These are phyloP conservation scores for Coregonus ussuriensis DNA, from an alignment of 2,797 vertebrate genomes.

Conservation along the genomic window DNA sequence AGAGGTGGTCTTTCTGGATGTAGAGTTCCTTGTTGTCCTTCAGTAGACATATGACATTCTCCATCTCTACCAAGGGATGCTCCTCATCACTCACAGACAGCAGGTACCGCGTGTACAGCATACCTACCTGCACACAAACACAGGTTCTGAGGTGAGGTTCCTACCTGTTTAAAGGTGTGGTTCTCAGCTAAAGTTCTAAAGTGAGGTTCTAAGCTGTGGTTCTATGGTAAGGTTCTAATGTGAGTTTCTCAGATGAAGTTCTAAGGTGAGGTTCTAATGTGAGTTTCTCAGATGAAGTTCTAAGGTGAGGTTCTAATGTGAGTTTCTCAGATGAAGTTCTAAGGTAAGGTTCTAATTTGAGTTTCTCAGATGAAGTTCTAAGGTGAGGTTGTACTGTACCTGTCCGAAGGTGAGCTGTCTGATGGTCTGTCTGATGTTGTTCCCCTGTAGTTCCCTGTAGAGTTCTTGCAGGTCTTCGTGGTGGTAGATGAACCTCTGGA, in stretches of 20 bases:
- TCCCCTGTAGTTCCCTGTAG: conserved; percentile 65
- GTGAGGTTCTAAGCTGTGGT: too few relatives aligned
- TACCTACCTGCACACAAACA: conserved; percentile 68
- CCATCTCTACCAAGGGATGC: conserved; percentile 53
- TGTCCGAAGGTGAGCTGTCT: conserved; percentile 68
- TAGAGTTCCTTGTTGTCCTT: conserved; percentile 74
- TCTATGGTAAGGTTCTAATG: background rate
- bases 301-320: background rate
- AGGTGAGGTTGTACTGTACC: conserved; percentile 52
- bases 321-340: background rate
- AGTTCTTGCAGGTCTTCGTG: conserved; percentile 62
- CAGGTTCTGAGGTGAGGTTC: background rate
- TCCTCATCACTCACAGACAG: conserved; percentile 59
- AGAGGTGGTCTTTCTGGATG: conserved; percentile 79
- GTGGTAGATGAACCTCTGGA: conserved; percentile 78
- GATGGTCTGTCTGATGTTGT: conserved; percentile 64
- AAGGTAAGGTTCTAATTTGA: background rate
- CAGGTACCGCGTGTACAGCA: conserved; percentile 76
- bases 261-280: background rate
- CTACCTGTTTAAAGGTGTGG: background rate
- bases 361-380: background rate
- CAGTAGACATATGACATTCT: conserved; percentile 76
- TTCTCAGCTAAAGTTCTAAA: background rate
- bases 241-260: background rate
- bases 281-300: background rate